Evolutionary conservation across 2,888 invertebrate genomes (phyloP), one percentile per base, ranked within the genome.

Genomic region (Griposia aprilina): DNA sequence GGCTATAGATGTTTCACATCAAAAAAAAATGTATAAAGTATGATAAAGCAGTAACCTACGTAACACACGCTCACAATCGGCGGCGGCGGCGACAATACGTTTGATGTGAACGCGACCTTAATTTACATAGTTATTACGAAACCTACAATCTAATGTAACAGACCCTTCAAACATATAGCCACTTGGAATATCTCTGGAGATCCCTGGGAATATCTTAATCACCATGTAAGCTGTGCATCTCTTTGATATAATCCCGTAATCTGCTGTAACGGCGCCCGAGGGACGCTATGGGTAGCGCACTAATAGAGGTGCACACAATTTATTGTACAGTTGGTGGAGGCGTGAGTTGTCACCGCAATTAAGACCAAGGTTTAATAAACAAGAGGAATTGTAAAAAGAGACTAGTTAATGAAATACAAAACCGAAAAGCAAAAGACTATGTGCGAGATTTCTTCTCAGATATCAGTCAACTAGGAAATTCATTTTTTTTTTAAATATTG

Each of bases 181-280:
- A 36, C 71, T 70, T 60, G 66, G 50, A 76, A 74, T 60, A 55
- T 52, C 52, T 52, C 20, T 52, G 7, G 20, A 52, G 52, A 66
- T 82, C 70, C 59, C 41, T 13, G 66, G 67, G 63, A 73, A 73
- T n/a, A 67, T 82, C 74, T 85, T 85, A 82, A 84, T 76, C 75
- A 79, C 79, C 60, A 23, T 65, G 79, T 70, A 45, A 71, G 85
- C 80, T 45, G 59, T 84, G 70, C 73, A 76, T 85, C 85, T 82
- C 79, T 60, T 79, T 85, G 84, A 84, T 84, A 74, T 82, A 84
- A 79, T 76, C 73, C 67, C 11, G 52, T 84, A 84, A 84, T 84
- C 85, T 84, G 20, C 75, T 30, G 52, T 76, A 82, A 85, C 80
- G 67, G 60, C 13, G 0, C 84, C 73, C 76, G 26, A 1, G 84